Evolutionary conservation across 2,113 vertebrate genomes (phyloP).

Genomic region (Prochilodus magdalenae): DNA sequence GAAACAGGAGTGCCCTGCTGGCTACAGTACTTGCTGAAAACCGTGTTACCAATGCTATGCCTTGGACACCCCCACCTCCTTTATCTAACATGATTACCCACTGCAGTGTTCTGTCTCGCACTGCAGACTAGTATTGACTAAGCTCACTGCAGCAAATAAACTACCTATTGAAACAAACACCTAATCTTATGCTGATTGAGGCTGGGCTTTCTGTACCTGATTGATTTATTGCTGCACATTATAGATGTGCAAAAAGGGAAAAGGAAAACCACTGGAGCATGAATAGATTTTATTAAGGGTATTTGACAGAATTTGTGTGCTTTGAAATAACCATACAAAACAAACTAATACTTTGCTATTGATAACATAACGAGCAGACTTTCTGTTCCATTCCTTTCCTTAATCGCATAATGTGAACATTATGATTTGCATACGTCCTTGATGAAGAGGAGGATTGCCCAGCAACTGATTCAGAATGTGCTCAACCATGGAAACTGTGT

Average conservation of each 20-base stretch:
- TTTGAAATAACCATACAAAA: not conserved
- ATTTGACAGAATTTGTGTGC: not conserved
- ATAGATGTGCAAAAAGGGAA: conserved; percentile 1
- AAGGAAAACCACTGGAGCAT: not conserved
- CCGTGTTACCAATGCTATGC: not conserved
- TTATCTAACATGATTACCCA: conserved; percentile 11
- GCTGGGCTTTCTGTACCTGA: not conserved
- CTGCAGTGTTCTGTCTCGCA: conserved; percentile 1
- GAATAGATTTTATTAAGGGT: not conserved
- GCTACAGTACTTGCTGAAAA: not conserved
- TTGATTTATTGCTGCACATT: not conserved
- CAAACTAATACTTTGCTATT: not conserved
- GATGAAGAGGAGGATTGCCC: not conserved
- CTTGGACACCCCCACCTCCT: not conserved
- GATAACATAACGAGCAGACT: not conserved
- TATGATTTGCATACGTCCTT: not conserved
- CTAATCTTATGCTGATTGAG: conserved; percentile 4
- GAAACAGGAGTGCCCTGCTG: too few species aligned
- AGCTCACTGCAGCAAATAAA: conserved; percentile 31
- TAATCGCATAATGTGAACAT: not conserved
- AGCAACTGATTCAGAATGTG: not conserved
- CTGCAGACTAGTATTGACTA: conserved; percentile 16
- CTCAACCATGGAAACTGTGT: not conserved
- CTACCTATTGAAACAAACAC: not conserved
- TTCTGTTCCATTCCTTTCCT: not conserved